Evolutionary conservation across 2,797 vertebrate genomes (phyloP).

Genomic region (Argyrosomus regius): DNA sequence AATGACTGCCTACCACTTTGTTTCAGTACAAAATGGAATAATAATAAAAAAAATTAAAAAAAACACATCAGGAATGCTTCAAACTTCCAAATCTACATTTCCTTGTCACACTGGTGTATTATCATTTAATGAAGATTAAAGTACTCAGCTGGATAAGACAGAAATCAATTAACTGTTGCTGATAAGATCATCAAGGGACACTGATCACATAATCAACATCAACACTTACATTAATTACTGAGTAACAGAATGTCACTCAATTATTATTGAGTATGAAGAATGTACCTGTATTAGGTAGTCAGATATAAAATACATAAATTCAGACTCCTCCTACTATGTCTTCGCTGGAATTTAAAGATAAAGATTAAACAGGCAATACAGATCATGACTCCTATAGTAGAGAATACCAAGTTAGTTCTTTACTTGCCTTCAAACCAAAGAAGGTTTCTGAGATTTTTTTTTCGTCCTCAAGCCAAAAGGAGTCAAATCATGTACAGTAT

Average conservation of each 20-base stretch:
- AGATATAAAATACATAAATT: neutral
- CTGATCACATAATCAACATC: neutral
- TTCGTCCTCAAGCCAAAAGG: neutral
- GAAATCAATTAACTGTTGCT: neutral
- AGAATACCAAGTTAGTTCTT: neutral
- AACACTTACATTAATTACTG: neutral
- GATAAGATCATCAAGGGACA: neutral
- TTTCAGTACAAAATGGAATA: neutral
- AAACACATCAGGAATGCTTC: too few species aligned
- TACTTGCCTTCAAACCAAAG: neutral
- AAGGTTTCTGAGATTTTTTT: neutral
- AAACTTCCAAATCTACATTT: neutral
- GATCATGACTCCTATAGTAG: too few species aligned
- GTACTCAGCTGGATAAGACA: neutral
- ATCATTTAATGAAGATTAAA: neutral
- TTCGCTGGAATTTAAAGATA: neutral
- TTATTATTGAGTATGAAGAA: neutral
- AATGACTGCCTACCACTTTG: neutral
- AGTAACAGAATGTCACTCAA: neutral
- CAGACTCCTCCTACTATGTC: neutral
- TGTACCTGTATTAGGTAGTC: neutral
- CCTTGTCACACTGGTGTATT: neutral
- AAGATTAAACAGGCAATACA: neutral
- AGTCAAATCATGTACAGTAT: neutral
- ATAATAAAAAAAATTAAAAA: neutral